Conservation (phyloP, 2,888 invertebrate genomes). For the Leucoptera coffeella region DNA sequence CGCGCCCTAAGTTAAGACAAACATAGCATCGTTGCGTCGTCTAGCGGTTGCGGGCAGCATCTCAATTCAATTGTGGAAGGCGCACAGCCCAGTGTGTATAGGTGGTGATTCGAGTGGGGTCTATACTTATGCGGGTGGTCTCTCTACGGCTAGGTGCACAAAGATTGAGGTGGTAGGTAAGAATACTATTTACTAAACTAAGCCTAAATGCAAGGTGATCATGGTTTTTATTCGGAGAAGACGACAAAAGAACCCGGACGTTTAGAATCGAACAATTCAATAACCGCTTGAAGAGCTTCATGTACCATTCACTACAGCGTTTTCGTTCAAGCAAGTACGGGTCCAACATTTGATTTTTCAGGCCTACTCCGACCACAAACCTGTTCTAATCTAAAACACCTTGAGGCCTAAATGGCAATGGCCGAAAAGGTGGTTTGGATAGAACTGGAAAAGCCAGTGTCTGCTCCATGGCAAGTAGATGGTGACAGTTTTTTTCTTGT, state of each 20-base stretch:
- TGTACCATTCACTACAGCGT: too few relatives aligned
- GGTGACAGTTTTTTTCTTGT: conserved; percentile 7
- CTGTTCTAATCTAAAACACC: conserved; percentile 2
- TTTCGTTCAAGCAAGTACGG: too few relatives aligned
- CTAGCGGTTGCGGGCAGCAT: not conserved
- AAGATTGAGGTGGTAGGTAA: not conserved
- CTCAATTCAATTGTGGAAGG: not conserved
- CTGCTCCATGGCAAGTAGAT: conserved; percentile 8
- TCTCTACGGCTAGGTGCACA: not conserved
- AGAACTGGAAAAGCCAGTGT: conserved; percentile 1
- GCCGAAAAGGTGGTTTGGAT: too few relatives aligned
- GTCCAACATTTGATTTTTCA: conserved; percentile 4
- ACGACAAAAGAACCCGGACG: not conserved
- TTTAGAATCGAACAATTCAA: conserved; percentile 3
- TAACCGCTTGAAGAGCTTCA: too few relatives aligned
- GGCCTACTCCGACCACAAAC: conserved; percentile 3
- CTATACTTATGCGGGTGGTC: too few relatives aligned
- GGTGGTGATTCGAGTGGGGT: not conserved
- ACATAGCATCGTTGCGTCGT: not conserved
- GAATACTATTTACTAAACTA: not conserved
- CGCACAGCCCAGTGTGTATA: not conserved
- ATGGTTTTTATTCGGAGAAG: too few relatives aligned
- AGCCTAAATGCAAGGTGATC: not conserved
- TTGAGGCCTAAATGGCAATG: not conserved
- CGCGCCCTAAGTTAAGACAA: not conserved